Conservation (phyloP, 2,888 invertebrate species). For the Trachelus troglodyta region DNA sequence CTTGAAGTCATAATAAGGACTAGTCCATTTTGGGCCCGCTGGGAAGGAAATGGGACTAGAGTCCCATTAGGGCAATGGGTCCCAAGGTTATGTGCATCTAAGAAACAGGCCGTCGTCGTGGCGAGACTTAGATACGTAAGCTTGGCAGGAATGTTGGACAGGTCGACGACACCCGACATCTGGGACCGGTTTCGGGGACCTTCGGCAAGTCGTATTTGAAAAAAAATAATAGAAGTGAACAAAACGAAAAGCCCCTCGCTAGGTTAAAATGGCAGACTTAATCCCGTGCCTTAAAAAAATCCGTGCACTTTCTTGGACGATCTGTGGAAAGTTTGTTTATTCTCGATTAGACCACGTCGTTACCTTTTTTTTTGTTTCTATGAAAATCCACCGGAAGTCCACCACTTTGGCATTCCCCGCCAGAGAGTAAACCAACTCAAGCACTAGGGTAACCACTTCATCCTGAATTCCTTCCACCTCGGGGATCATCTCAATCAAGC, state of each 20-base stretch:
- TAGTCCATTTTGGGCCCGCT: neutral
- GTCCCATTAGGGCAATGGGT: neutral
- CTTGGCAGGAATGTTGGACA: slow-evolving; percentile 60
- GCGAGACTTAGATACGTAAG: neutral
- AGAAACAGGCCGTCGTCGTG: neutral
- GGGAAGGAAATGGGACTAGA: neutral
- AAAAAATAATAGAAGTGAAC: neutral
- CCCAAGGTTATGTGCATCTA: neutral
- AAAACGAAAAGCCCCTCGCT: neutral
- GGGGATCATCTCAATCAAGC: neutral
- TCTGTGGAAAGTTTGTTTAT: neutral
- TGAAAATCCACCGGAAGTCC: neutral
- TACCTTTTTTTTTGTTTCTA: neutral
- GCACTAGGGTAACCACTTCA: neutral
- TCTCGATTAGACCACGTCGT: neutral
- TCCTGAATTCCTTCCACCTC: neutral
- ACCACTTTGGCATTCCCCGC: neutral
- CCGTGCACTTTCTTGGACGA: neutral
- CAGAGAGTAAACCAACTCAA: neutral
- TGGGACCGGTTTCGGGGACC: slow-evolving; percentile 62
- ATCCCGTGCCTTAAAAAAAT: neutral
- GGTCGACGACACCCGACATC: slow-evolving; percentile 62
- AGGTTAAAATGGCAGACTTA: neutral
- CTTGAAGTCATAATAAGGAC: neutral
- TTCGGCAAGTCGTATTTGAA: slow-evolving; percentile 28